phyloP scores from a whole-genome alignment of 2,113 vertebrate genomes.

The Brienomyrus brachyistius region DNA sequence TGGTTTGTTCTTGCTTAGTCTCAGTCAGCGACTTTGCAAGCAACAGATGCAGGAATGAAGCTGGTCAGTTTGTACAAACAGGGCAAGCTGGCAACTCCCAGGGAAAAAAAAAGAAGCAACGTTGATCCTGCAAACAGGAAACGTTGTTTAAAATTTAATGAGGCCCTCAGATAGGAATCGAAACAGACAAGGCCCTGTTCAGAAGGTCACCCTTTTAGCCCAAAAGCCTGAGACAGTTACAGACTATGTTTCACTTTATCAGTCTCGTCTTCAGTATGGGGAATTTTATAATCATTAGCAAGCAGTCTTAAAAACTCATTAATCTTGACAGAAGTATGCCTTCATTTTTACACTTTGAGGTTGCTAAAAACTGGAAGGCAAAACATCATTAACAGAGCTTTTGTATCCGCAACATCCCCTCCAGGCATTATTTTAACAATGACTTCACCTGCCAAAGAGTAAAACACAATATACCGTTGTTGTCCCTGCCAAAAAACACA shows the following conservation, averaged over 20 bases:
- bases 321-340: neutral
- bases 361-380: neutral
- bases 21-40: neutral
- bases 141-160: neutral
- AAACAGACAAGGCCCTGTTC: neutral
- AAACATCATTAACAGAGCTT: neutral
- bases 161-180: neutral
- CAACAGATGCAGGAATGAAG: neutral
- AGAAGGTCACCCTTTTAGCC: neutral
- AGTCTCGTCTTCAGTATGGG: neutral
- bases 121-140: neutral
- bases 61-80: neutral
- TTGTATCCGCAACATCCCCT: neutral
- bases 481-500: neutral
- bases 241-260: neutral
- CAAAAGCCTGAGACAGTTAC: neutral
- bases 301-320: neutral
- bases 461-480: neutral
- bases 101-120: neutral
- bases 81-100: neutral
- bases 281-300: neutral
- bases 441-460: slow-evolving; percentile 3
- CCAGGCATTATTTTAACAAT: neutral
- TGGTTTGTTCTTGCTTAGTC: neutral
- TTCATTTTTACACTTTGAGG: neutral